phyloP scores from a whole-genome alignment of 2,113 vertebrate genomes.

The Apteryx mantelli region DNA sequence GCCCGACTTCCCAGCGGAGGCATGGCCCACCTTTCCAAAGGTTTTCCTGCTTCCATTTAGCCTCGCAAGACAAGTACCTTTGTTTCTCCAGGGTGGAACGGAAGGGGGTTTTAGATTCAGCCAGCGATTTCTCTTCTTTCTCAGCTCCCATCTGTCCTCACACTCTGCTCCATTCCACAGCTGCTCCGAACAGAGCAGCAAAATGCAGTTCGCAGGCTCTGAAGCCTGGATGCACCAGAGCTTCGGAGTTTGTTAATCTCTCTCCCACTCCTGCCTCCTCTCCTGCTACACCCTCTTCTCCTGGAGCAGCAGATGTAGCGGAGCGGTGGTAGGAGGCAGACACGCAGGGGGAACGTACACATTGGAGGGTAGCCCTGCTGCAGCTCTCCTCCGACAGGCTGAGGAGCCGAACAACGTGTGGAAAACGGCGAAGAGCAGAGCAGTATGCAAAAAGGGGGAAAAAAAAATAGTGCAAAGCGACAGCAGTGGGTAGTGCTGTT shows the following conservation, averaged over 20 bases:
- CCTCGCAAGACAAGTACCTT: constrained; percentile 43
- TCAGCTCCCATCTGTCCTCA: constrained; percentile 71
- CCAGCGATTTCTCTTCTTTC: constrained; percentile 62
- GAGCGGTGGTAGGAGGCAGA: constrained; percentile 65
- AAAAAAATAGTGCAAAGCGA: constrained; percentile 56
- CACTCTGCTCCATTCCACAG: constrained; percentile 61
- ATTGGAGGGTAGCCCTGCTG: constrained; percentile 62
- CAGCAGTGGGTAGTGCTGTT: constrained; percentile 71
- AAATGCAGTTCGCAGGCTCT: constrained; percentile 44
- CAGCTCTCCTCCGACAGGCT: constrained; percentile 52
- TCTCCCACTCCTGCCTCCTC: constrained; percentile 64
- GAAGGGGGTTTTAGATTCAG: constrained; percentile 50
- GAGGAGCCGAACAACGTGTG: constrained; percentile 43
- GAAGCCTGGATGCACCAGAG: constrained; percentile 60
- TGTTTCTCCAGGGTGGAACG: constrained; percentile 44
- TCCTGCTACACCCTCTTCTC: constrained; percentile 54
- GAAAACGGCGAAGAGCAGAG: constrained; percentile 33
- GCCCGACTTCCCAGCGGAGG: background rate
- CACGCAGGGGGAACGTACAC: background rate
- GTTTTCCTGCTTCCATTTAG: background rate
- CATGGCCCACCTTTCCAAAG: background rate
- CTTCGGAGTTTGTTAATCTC: constrained; percentile 56
- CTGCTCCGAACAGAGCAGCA: constrained; percentile 60
- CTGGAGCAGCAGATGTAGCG: constrained; percentile 65
- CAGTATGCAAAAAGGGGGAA: constrained; percentile 28